Conservation (phyloP, 2,888 invertebrate genomes). For the Acronicta aceris region DNA sequence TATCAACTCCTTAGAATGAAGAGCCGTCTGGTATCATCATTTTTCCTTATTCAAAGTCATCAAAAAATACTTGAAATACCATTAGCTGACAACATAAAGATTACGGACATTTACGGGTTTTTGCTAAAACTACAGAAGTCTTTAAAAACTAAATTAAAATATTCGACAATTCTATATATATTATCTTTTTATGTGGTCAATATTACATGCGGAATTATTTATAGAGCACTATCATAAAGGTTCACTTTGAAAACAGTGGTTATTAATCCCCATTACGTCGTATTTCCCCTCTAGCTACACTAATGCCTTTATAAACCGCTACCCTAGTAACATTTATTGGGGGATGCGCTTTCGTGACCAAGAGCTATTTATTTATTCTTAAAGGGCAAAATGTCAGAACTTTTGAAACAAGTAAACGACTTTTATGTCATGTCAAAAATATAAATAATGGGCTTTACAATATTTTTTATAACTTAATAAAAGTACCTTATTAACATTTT, state of each 20-base stretch:
- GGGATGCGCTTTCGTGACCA: conserved; percentile 38
- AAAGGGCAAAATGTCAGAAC: conserved; percentile 20
- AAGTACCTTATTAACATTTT: too few relatives aligned
- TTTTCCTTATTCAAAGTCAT: background rate
- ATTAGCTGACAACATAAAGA: too few relatives aligned
- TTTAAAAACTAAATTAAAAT: too few relatives aligned
- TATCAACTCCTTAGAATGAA: conserved; percentile 18
- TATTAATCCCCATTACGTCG: conserved; percentile 18
- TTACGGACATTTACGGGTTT: too few relatives aligned
- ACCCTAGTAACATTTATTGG: conserved; percentile 24
- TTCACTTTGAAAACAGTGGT: conserved; percentile 13
- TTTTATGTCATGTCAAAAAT: background rate
- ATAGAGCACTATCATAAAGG: too few relatives aligned
- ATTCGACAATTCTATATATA: too few relatives aligned
- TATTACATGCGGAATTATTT: too few relatives aligned
- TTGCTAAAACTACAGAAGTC: too few relatives aligned
- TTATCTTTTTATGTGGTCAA: too few relatives aligned
- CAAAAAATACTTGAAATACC: too few relatives aligned
- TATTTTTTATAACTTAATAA: background rate
- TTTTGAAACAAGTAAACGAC: conserved; percentile 19
- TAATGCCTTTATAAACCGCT: conserved; percentile 21
- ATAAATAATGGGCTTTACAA: background rate
- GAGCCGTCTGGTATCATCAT: conserved; percentile 15
- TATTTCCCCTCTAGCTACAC: conserved; percentile 22
- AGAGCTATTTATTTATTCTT: conserved; percentile 27